Conservation (phyloP, 1,140 invertebrate species). For the Aplysia californica region DNA sequence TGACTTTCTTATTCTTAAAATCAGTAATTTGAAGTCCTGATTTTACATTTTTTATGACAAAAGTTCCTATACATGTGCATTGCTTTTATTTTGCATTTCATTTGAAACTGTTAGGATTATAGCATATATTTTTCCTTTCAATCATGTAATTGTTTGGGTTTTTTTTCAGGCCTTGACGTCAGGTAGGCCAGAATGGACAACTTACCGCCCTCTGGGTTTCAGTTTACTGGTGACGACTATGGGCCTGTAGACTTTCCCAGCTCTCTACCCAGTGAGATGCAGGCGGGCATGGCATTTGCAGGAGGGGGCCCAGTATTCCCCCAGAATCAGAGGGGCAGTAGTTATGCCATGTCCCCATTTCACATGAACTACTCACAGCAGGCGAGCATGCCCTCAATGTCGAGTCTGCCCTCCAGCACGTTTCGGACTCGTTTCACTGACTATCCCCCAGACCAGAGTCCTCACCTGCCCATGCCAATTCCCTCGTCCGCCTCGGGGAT, state of each 20-base stretch:
- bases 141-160: neutral
- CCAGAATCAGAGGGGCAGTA: slow-evolving; percentile 14
- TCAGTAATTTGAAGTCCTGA: neutral
- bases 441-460: slow-evolving; percentile 14
- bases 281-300: slow-evolving; percentile 23
- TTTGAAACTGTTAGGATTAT: neutral
- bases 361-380: slow-evolving; percentile 28
- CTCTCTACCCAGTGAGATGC: slow-evolving; percentile 21
- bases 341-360: slow-evolving; percentile 24
- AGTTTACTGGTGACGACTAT: slow-evolving; percentile 27
- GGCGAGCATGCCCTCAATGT: slow-evolving; percentile 11
- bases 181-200: slow-evolving; percentile 18
- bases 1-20: neutral
- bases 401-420: slow-evolving; percentile 5
- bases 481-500: slow-evolving; percentile 21
- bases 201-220: slow-evolving; percentile 21
- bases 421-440: slow-evolving; percentile 23
- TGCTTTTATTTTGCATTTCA: neutral
- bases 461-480: slow-evolving; percentile 25
- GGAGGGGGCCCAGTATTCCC: slow-evolving; percentile 29
- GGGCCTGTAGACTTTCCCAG: slow-evolving; percentile 24
- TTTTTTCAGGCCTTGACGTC: neutral
- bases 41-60: neutral
- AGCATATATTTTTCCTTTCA: neutral
- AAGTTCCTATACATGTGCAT: neutral